Evolutionary conservation across 2,888 invertebrate genomes (phyloP).

Genomic region (Nudaria mundana): DNA sequence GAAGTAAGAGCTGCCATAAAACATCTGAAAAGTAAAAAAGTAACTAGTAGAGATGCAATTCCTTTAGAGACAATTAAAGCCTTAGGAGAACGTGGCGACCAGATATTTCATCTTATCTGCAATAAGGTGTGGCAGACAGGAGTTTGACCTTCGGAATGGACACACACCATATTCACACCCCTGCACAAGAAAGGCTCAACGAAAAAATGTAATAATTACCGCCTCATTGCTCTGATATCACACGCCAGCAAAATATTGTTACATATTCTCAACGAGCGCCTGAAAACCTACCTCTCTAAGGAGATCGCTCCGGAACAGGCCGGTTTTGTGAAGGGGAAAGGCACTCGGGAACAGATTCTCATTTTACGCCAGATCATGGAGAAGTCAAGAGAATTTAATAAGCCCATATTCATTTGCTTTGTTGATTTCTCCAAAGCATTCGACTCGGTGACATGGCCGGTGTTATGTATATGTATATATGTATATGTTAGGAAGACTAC

Average conservation of each 20-base stretch:
- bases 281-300: not conserved
- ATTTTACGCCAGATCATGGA: not conserved
- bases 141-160: not conserved
- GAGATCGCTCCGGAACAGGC: not conserved
- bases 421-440: too few relatives aligned
- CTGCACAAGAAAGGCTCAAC: not conserved
- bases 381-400: too few relatives aligned
- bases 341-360: not conserved
- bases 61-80: not conserved
- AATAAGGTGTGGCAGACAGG: not conserved
- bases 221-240: not conserved
- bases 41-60: not conserved
- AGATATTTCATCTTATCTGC: not conserved
- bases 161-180: not conserved
- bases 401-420: too few relatives aligned
- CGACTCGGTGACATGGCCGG: too few relatives aligned
- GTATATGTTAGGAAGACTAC: not conserved
- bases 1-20: not conserved
- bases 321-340: not conserved
- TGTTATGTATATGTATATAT: too few relatives aligned
- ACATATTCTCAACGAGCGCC: not conserved
- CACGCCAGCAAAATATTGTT: not conserved
- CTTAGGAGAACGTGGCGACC: not conserved
- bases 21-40: not conserved
- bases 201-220: constrained; percentile 11